Conservation (phyloP, 2,888 invertebrate genomes). For the Arrhopalites spinosus region DNA sequence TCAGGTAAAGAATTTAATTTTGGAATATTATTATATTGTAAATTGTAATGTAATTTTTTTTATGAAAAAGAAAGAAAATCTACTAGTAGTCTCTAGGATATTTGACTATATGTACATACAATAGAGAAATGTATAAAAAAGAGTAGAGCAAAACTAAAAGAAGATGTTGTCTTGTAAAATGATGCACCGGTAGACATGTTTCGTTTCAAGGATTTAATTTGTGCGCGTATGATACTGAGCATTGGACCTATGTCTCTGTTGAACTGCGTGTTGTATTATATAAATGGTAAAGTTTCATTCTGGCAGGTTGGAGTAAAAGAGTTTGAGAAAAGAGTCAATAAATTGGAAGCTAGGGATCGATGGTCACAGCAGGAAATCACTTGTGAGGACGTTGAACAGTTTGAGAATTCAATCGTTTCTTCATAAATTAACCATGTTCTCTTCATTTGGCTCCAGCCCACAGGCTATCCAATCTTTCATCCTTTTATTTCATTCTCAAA, state of each 20-base stretch:
- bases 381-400: conserved; percentile 30
- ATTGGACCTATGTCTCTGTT: background rate
- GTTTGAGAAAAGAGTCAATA: conserved; percentile 32
- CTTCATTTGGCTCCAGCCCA: conserved; percentile 28
- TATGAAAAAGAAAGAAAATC: too few species aligned
- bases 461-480: conserved; percentile 24
- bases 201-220: conserved; percentile 14
- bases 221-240: background rate
- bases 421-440: conserved; percentile 33
- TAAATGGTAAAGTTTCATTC: background rate
- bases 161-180: background rate
- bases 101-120: too few species aligned
- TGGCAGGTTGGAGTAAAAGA: conserved; percentile 21
- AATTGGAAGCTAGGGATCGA: conserved; percentile 34
- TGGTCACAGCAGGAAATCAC: conserved; percentile 37
- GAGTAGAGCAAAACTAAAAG: background rate
- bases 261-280: background rate
- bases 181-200: conserved; percentile 4
- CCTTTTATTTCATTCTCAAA: conserved; percentile 7
- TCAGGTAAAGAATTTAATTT: too few species aligned
- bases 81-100: too few species aligned
- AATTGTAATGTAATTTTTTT: too few species aligned
- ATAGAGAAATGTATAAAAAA: too few species aligned
- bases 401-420: conserved; percentile 36
- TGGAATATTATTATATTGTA: too few species aligned